phyloP scores from a whole-genome alignment of 2,113 vertebrate genomes.

The Platichthys stellatus region DNA sequence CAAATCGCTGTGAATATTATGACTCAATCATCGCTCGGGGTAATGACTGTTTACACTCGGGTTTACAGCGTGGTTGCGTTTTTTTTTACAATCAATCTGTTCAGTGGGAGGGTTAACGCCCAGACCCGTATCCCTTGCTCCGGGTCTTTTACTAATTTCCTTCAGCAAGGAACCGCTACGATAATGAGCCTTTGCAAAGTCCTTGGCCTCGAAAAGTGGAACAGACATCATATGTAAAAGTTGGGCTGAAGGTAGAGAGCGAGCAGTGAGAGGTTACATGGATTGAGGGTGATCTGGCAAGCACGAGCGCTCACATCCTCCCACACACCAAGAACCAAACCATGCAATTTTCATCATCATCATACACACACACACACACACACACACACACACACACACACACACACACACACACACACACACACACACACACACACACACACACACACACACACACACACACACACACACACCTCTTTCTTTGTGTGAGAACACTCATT shows the following conservation, averaged over 20 bases:
- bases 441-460: neutral
- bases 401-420: neutral
- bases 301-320: conserved; percentile 46
- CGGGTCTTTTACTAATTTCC: conserved; percentile 51
- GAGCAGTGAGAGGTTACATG: conserved; percentile 59
- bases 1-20: conserved; percentile 66
- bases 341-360: conserved; percentile 48
- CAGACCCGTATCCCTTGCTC: conserved; percentile 52
- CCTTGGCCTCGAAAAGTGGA: conserved; percentile 35
- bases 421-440: neutral
- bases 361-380: conserved; percentile 14
- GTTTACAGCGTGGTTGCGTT: conserved; percentile 29
- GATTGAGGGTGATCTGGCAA: conserved; percentile 53
- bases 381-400: neutral
- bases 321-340: conserved; percentile 37
- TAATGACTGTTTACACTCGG: conserved; percentile 73
- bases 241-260: conserved; percentile 48
- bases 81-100: conserved; percentile 57
- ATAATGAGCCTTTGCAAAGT: conserved; percentile 55
- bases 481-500: neutral
- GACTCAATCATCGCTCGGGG: conserved; percentile 56
- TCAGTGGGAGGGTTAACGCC: conserved; percentile 54
- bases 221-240: conserved; percentile 33
- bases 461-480: neutral
- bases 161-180: conserved; percentile 19